Conservation (phyloP, 92 coral and sea anemone species). For the Chrysogorgia sp. region DNA sequence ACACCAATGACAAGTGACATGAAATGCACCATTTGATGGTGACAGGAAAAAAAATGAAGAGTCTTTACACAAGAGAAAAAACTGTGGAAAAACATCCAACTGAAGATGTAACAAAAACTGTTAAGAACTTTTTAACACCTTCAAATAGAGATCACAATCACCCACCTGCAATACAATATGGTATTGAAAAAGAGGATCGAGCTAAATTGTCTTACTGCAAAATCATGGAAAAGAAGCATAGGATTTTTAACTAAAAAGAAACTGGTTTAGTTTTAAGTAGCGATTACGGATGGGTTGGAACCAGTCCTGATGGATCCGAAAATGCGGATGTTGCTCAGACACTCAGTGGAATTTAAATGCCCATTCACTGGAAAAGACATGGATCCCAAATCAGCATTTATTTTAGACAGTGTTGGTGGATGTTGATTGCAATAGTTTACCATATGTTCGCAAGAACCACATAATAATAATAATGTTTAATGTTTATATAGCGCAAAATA, state of each 20-base stretch:
- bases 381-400: conserved; percentile 59
- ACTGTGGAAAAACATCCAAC: conserved; percentile 57
- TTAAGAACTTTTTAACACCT: conserved; percentile 28
- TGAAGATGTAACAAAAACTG: conserved; percentile 59
- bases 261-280: conserved; percentile 62
- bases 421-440: conserved; percentile 42
- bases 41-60: conserved; percentile 39
- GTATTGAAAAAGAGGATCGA: conserved; percentile 56
- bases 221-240: no score
- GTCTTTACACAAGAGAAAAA: conserved; percentile 64
- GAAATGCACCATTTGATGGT: conserved; percentile 62
- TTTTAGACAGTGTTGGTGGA: conserved; percentile 59
- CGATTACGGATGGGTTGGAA: conserved; percentile 53
- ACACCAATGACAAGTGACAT: conserved; percentile 60
- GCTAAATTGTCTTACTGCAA: no score
- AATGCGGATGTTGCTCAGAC: conserved; percentile 45
- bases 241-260: conserved; percentile 48
- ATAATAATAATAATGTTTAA: no score
- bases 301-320: conserved; percentile 47
- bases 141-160: no score
- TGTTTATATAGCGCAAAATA: no score
- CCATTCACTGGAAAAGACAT: conserved; percentile 47
- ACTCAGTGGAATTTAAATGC: conserved; percentile 47
- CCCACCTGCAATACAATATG: conserved; percentile 56
- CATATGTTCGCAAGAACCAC: conserved; percentile 39